A percentile compares a stretch with the other conserved stretches of the same genome.
These are phyloP conservation scores for Tachystola acroxantha DNA, from an alignment of 2,888 invertebrate genomes.

Conservation along the genomic window DNA sequence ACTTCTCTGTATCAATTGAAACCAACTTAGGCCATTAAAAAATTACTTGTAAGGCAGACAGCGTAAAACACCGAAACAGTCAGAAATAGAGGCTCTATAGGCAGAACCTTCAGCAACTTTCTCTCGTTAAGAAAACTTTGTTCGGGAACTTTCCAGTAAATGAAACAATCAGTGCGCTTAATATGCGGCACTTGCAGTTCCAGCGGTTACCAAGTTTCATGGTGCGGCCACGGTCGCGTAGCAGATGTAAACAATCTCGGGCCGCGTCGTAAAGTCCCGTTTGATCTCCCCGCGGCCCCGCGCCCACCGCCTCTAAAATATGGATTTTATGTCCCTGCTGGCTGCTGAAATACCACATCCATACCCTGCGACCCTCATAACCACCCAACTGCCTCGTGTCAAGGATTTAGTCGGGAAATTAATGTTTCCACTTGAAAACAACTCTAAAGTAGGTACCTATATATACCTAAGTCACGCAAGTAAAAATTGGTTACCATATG, in stretches of 20 bases:
- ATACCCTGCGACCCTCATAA: constrained; percentile 61
- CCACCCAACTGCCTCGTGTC: constrained; percentile 26
- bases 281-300: constrained; percentile 56
- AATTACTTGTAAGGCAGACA: too few species aligned
- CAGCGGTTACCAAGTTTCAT: constrained; percentile 70
- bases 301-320: constrained; percentile 61
- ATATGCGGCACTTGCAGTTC: constrained; percentile 44
- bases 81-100: too few species aligned
- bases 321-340: constrained; percentile 70
- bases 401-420: constrained; percentile 16
- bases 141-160: constrained; percentile 17
- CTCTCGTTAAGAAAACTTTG: constrained; percentile 7
- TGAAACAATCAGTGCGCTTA: constrained; percentile 37
- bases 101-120: too few species aligned
- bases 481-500: too few species aligned
- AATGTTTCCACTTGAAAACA: constrained; percentile 4
- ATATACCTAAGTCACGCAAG: too few species aligned
- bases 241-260: constrained; percentile 77
- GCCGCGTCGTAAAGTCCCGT: constrained; percentile 71
- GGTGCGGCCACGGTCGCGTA: constrained; percentile 60
- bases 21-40: too few species aligned
- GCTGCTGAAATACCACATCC: constrained; percentile 70
- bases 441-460: too few species aligned
- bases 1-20: too few species aligned
- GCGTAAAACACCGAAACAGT: too few species aligned